These are phyloP conservation scores for Crematogaster levior DNA, from an alignment of 2,888 invertebrate species.

Conservation along the genomic window DNA sequence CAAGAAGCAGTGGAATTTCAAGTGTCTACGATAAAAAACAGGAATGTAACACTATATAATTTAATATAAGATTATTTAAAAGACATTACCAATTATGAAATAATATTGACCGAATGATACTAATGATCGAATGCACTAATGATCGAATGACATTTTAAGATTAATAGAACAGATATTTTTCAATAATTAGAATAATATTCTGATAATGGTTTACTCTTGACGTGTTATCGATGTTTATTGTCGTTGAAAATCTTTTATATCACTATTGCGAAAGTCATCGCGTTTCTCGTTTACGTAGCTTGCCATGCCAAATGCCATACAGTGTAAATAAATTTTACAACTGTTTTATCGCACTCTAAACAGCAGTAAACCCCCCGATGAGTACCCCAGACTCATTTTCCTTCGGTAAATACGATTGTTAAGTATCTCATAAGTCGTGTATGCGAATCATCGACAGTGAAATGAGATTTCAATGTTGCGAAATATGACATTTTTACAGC, in stretches of 20 bases:
- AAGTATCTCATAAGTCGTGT: not conserved
- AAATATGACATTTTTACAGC: not conserved
- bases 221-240: not conserved
- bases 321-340: conserved; percentile 48
- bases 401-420: conserved; percentile 24
- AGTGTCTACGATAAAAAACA: not conserved
- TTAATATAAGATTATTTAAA: not conserved
- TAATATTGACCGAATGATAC: too few species aligned
- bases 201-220: not conserved
- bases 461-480: not conserved
- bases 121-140: too few species aligned
- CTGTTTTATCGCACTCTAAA: conserved; percentile 34
- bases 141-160: not conserved
- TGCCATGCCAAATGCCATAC: not conserved
- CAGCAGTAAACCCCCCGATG: conserved; percentile 21
- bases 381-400: conserved; percentile 32
- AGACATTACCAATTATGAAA: not conserved
- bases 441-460: conserved; percentile 1
- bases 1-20: not conserved
- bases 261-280: conserved; percentile 7
- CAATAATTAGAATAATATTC: not conserved
- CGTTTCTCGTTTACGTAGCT: not conserved
- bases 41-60: not conserved
- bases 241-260: conserved; percentile 30
- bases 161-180: not conserved